These are phyloP conservation scores for Leptopilina drosophilae DNA, from an alignment of 2,888 invertebrate species.

Conservation along the genomic window DNA sequence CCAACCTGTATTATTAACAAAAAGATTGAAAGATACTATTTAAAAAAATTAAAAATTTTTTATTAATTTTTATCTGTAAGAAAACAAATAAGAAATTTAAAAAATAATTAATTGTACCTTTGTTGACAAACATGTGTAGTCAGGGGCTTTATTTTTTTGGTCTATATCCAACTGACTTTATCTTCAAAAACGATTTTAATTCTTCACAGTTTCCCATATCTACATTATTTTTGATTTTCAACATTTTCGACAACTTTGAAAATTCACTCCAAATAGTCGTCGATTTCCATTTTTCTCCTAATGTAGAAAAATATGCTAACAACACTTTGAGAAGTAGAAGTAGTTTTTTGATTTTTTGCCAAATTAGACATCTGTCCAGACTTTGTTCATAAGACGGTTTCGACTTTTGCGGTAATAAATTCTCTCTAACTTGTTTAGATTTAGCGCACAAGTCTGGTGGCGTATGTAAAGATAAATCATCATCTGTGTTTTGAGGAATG, in stretches of 20 bases:
- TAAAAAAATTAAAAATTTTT: too few relatives aligned
- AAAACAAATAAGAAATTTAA: too few relatives aligned
- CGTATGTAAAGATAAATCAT: background rate
- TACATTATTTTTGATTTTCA: background rate
- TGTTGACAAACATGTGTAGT: background rate
- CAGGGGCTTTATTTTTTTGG: background rate
- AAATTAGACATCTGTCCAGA: too few relatives aligned
- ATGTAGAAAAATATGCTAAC: too few relatives aligned
- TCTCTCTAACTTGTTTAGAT: background rate
- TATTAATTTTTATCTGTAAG: too few relatives aligned
- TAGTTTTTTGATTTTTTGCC: too few relatives aligned
- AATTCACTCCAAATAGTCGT: background rate
- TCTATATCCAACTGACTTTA: background rate
- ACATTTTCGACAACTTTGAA: conserved; percentile 2
- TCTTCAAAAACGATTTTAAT: background rate
- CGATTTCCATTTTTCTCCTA: background rate
- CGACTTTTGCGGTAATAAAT: background rate
- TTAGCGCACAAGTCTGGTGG: conserved; percentile 4
- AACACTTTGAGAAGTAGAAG: too few relatives aligned
- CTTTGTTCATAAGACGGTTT: background rate
- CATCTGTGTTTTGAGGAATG: background rate
- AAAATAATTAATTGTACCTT: too few relatives aligned
- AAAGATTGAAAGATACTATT: too few relatives aligned
- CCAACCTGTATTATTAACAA: too few relatives aligned
- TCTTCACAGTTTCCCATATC: background rate